phyloP scores from a whole-genome alignment of 1,140 invertebrate genomes.

The Batillaria attramentaria region DNA sequence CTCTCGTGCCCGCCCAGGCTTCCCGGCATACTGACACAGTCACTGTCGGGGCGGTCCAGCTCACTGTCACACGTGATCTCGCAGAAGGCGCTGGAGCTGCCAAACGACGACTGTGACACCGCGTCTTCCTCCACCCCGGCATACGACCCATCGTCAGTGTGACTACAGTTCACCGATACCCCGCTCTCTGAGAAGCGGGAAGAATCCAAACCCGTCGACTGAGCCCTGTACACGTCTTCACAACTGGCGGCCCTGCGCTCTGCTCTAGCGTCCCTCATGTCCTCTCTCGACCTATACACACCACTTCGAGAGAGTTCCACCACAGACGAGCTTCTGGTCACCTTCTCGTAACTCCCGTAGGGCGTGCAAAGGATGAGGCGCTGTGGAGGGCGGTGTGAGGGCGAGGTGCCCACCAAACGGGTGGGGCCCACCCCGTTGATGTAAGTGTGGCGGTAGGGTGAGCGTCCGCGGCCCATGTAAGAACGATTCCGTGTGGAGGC shows the following conservation, averaged over 20 bases:
- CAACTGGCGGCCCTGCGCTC: conserved; percentile 20
- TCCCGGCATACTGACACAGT: neutral
- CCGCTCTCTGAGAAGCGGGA: conserved; percentile 35
- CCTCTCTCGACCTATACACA: conserved; percentile 28
- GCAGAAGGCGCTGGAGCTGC: conserved; percentile 34
- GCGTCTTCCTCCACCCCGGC: conserved; percentile 1
- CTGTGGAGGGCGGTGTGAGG: neutral
- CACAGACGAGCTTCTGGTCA: conserved; percentile 25
- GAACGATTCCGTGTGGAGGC: neutral
- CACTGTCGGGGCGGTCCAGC: conserved; percentile 23
- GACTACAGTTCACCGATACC: conserved; percentile 29
- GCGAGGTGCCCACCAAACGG: conserved; percentile 3
- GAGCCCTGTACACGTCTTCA: conserved; percentile 31
- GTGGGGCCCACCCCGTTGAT: conserved; percentile 13
- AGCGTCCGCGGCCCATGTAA: neutral
- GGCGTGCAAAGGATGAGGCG: conserved; percentile 5
- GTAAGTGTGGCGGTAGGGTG: neutral
- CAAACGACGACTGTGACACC: conserved; percentile 25
- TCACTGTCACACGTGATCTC: conserved; percentile 38
- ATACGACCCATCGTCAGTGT: neutral
- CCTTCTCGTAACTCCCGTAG: neutral
- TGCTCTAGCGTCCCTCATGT: neutral
- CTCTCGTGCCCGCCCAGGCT: conserved; percentile 13
- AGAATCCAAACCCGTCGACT: conserved; percentile 3
- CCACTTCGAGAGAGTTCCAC: conserved; percentile 27